A percentile compares a stretch with the other conserved stretches of the same genome.
These are phyloP conservation scores for Philantomba maxwellii DNA, from an alignment of 2,113 vertebrate genomes.

Conservation along the genomic window DNA sequence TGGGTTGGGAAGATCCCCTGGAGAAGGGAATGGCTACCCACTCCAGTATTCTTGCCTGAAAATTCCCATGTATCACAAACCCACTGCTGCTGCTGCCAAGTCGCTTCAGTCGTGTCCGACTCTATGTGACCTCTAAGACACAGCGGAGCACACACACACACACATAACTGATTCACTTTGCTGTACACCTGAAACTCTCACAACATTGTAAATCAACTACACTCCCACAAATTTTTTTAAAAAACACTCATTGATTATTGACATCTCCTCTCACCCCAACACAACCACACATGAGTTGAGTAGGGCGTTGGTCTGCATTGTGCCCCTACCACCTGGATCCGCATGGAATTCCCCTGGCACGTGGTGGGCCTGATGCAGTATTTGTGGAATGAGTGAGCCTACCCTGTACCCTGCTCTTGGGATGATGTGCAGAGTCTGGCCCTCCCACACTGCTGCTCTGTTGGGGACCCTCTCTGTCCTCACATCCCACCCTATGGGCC, in stretches of 20 bases:
- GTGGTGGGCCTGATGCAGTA: not conserved
- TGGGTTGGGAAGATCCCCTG: not conserved
- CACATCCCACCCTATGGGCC: not conserved
- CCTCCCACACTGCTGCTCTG: not conserved
- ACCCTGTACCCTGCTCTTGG: not conserved
- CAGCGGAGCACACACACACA: not conserved
- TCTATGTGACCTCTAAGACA: not conserved
- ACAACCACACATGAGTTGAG: not conserved
- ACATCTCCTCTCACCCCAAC: not conserved
- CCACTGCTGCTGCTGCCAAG: too few relatives aligned
- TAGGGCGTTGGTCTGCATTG: not conserved
- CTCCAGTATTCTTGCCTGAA: not conserved
- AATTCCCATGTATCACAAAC: not conserved
- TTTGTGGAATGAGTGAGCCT: not conserved
- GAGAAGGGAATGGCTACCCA: not conserved
- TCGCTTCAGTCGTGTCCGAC: rapidly evolving
- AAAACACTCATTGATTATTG: not conserved
- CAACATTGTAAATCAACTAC: not conserved
- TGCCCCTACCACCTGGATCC: not conserved
- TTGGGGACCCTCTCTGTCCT: not conserved
- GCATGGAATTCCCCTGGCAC: not conserved
- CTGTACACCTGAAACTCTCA: not conserved
- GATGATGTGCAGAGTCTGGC: not conserved
- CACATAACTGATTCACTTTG: not conserved
- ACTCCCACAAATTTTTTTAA: rapidly evolving